A percentile compares a stretch with the other conserved stretches of the same genome.
These are phyloP conservation scores for Cryptocephalus moraei DNA, from an alignment of 2,888 invertebrate species.

Conservation along the genomic window DNA sequence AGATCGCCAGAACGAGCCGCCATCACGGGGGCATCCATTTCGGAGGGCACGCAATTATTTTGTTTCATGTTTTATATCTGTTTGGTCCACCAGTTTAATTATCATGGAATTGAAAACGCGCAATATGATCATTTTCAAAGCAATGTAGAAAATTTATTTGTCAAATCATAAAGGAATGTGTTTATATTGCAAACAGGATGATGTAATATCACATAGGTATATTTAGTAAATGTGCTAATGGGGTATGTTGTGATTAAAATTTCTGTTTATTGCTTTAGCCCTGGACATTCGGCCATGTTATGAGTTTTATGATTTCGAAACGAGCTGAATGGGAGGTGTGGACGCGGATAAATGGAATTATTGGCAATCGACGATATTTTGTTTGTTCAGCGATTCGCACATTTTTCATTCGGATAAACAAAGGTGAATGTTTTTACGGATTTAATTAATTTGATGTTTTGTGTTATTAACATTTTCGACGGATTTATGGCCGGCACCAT, in stretches of 20 bases:
- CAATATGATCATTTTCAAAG: constrained; percentile 26
- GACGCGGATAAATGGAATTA: constrained; percentile 36
- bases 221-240: constrained; percentile 40
- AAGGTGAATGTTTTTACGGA: constrained; percentile 29
- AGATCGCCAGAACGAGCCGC: constrained; percentile 4
- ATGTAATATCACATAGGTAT: constrained; percentile 36
- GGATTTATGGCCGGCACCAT: no score
- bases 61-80: constrained; percentile 25
- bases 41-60: constrained; percentile 12
- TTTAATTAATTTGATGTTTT: constrained; percentile 15
- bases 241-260: constrained; percentile 40
- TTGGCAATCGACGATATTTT: constrained; percentile 38
- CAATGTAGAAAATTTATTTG: constrained; percentile 35
- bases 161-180: constrained; percentile 36
- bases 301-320: neutral
- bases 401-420: constrained; percentile 34
- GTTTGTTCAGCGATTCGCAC: constrained; percentile 35
- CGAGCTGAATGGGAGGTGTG: constrained; percentile 27
- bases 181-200: constrained; percentile 34
- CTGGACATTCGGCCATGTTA: no score
- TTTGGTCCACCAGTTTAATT: constrained; percentile 24
- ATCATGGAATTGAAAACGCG: constrained; percentile 27
- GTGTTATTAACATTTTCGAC: neutral
- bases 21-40: neutral
- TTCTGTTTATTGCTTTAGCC: constrained; percentile 34